These are phyloP conservation scores for Saturnia japonica DNA, from an alignment of 2,888 invertebrate species.

Conservation along the genomic window DNA sequence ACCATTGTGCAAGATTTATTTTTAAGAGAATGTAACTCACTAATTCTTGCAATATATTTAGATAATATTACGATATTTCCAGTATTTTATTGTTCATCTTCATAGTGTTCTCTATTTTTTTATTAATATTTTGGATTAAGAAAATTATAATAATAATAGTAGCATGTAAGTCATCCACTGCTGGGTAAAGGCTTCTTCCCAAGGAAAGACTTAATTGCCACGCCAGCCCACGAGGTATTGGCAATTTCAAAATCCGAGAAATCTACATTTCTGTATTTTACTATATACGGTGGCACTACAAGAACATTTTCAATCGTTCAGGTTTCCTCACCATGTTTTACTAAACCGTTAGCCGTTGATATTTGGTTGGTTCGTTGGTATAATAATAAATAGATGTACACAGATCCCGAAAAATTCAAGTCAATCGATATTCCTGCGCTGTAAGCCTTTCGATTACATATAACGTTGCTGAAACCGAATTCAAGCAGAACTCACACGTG, in stretches of 20 bases:
- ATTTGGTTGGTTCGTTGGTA: too few relatives aligned
- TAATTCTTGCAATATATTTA: background rate
- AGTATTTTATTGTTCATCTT: background rate
- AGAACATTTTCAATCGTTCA: background rate
- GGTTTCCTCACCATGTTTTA: background rate
- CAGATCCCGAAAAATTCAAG: too few relatives aligned
- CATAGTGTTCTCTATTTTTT: background rate
- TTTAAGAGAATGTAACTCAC: background rate
- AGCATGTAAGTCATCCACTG: too few relatives aligned
- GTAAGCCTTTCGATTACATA: too few relatives aligned
- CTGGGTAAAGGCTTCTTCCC: too few relatives aligned
- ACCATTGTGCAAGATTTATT: background rate
- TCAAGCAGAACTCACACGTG: conserved; percentile 87
- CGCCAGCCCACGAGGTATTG: background rate
- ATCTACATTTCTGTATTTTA: too few relatives aligned
- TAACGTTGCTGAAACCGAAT: too few relatives aligned
- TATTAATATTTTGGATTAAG: too few relatives aligned
- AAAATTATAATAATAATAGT: too few relatives aligned
- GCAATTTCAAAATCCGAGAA: too few relatives aligned
- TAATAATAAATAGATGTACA: too few relatives aligned
- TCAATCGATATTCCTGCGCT: too few relatives aligned
- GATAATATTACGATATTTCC: background rate
- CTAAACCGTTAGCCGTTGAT: background rate
- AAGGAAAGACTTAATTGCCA: background rate
- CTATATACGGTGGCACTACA: background rate